Evolutionary conservation across 35 echinoderm and acorn worm species (phyloP).

Genomic region (Apostichopus parvimensis): DNA sequence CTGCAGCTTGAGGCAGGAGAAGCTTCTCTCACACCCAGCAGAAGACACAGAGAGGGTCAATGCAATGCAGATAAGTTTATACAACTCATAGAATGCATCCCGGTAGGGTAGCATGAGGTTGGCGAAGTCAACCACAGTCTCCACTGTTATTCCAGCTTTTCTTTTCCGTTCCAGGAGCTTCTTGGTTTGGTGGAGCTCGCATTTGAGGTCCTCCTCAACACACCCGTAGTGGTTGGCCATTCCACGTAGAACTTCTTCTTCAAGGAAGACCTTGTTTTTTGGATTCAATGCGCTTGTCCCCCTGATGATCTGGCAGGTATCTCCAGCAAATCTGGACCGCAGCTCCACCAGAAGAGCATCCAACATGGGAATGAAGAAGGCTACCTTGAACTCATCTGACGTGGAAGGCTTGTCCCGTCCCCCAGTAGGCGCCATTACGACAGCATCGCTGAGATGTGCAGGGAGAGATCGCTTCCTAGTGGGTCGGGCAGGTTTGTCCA

Average conservation of each 20-base stretch:
- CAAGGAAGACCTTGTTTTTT: constrained; percentile 6
- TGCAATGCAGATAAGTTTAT: constrained; percentile 19
- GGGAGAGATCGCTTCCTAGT: constrained; percentile 8
- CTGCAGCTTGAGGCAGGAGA: background rate
- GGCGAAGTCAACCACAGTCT: background rate
- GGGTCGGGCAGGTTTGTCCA: constrained; percentile 24
- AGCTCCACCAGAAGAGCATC: background rate
- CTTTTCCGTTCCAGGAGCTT: background rate
- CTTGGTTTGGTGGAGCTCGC: constrained; percentile 38
- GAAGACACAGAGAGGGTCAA: constrained; percentile 24
- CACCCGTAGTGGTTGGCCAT: constrained; percentile 39
- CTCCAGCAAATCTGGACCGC: background rate
- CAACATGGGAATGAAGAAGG: background rate
- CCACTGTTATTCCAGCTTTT: background rate
- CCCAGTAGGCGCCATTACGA: constrained; percentile 20
- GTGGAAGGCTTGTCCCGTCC: background rate
- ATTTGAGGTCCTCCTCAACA: constrained; percentile 1
- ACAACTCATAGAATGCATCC: background rate
- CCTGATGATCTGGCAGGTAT: constrained; percentile 5
- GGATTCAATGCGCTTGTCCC: background rate
- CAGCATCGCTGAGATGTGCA: background rate
- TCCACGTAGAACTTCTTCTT: constrained; percentile 20
- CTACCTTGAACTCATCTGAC: constrained; percentile 13
- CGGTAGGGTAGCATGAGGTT: background rate
- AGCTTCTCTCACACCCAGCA: constrained; percentile 36